Evolutionary conservation across 2,113 vertebrate genomes (phyloP).

Genomic region (Laterallus jamaicensis): DNA sequence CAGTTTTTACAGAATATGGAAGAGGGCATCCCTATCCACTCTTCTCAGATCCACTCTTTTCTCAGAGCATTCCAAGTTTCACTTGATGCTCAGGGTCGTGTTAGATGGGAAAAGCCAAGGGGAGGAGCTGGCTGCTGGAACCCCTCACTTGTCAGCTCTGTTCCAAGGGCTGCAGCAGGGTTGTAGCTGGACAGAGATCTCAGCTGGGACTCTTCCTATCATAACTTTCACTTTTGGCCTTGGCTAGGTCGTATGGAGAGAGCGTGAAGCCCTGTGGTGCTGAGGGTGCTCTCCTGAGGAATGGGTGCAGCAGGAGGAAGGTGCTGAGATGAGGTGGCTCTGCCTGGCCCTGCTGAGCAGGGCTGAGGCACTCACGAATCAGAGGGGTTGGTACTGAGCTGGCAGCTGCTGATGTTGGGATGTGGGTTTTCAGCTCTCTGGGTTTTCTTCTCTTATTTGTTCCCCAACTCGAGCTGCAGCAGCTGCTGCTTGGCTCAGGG

Average conservation of each 20-base stretch:
- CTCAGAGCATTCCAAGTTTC: background rate
- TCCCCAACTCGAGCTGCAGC: background rate
- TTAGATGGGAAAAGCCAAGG: background rate
- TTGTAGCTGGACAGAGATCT: background rate
- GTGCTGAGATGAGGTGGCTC: background rate
- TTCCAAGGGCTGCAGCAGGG: background rate
- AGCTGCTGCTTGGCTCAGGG: background rate
- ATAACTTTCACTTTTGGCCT: background rate
- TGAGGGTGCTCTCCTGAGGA: background rate
- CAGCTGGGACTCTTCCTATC: background rate
- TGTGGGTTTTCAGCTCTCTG: background rate
- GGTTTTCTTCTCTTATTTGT: background rate
- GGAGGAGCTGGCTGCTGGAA: background rate
- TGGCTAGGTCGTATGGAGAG: background rate
- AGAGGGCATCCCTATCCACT: background rate
- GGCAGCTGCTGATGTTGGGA: background rate
- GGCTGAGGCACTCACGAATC: rapidly evolving
- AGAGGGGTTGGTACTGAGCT: background rate
- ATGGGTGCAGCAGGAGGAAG: background rate
- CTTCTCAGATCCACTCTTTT: background rate
- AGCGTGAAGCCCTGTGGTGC: background rate
- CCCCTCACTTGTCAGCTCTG: background rate
- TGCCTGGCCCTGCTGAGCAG: rapidly evolving
- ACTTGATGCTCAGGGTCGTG: rapidly evolving
- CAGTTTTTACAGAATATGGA: background rate